These are phyloP conservation scores for Diachasma alloeum DNA, from an alignment of 1,140 invertebrate genomes.

Conservation along the genomic window DNA sequence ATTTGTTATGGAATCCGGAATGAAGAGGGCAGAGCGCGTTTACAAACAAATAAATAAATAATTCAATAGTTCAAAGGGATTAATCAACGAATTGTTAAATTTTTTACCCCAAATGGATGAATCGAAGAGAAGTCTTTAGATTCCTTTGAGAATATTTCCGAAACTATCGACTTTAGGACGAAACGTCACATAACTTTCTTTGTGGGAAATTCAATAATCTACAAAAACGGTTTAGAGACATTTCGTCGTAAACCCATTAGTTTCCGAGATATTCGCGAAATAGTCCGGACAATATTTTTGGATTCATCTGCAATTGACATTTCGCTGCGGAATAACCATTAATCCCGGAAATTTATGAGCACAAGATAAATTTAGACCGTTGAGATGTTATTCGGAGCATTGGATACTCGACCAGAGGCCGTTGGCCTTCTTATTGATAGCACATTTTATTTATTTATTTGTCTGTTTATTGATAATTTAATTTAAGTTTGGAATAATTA, in stretches of 20 bases:
- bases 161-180: no score
- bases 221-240: no score
- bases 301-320: neutral
- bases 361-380: neutral
- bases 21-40: constrained; percentile 56
- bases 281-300: no score
- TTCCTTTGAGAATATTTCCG: neutral
- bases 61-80: constrained; percentile 7
- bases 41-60: constrained; percentile 16
- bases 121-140: neutral
- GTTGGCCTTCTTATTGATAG: neutral
- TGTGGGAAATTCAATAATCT: no score
- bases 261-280: no score
- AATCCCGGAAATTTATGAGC: neutral
- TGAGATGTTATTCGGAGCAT: neutral
- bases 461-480: neutral
- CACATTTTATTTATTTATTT: neutral
- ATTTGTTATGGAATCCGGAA: constrained; percentile 39
- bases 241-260: no score
- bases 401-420: neutral
- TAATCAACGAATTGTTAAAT: neutral
- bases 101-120: neutral
- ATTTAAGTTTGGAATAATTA: neutral
- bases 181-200: no score
- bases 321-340: neutral